phyloP scores from a whole-genome alignment of 2,888 invertebrate genomes.

The Eupithecia insigniata region DNA sequence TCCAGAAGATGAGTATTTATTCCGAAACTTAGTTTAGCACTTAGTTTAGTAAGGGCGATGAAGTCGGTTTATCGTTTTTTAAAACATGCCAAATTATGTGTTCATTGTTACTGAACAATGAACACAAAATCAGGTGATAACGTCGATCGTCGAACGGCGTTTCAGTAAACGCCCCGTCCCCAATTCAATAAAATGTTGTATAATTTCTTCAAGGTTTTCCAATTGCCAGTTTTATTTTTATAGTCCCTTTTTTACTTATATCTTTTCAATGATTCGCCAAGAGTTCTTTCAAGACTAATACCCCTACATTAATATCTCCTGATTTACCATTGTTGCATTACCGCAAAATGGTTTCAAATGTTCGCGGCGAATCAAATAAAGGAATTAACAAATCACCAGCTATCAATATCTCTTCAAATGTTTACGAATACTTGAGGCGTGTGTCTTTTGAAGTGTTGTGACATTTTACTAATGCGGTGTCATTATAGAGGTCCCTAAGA shows the following conservation, averaged over 20 bases:
- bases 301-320: slow-evolving; percentile 54
- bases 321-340: slow-evolving; percentile 61
- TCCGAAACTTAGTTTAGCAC: no score
- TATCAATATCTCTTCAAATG: slow-evolving; percentile 73
- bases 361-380: slow-evolving; percentile 68
- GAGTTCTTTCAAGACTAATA: slow-evolving; percentile 50
- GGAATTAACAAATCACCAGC: slow-evolving; percentile 77
- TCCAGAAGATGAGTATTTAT: no score
- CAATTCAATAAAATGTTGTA: background rate
- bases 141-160: no score
- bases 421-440: slow-evolving; percentile 63
- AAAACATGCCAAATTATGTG: no score
- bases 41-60: no score
- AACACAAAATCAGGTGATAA: no score
- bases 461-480: slow-evolving; percentile 81
- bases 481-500: slow-evolving; percentile 71
- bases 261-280: slow-evolving; percentile 26
- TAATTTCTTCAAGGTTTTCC: background rate
- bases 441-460: slow-evolving; percentile 82
- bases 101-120: no score
- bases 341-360: slow-evolving; percentile 68
- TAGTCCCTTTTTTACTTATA: background rate
- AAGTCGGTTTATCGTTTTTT: no score
- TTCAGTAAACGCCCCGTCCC: no score
- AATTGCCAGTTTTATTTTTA: background rate